phyloP scores from a whole-genome alignment of 2,797 vertebrate genomes.

The Alca torda region DNA sequence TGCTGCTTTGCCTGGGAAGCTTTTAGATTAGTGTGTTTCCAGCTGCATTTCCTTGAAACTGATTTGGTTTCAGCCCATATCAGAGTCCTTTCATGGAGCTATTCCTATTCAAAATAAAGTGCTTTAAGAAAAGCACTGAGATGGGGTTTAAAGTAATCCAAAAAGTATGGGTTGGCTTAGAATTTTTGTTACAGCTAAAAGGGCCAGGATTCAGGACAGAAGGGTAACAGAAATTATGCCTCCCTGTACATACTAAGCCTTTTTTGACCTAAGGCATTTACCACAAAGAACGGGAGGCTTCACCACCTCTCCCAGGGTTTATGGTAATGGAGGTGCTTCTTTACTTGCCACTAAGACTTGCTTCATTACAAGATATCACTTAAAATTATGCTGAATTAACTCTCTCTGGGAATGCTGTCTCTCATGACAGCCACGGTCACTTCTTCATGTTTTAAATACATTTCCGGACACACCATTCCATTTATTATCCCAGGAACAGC shows the following conservation, averaged over 20 bases:
- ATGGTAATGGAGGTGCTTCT: not conserved
- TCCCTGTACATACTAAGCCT: constrained; percentile 3
- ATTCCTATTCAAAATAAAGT: constrained; percentile 53
- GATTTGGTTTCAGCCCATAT: constrained; percentile 59
- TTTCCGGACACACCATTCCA: not conserved
- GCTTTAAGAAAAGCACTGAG: not conserved
- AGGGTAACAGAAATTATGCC: constrained; percentile 31
- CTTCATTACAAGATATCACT: not conserved
- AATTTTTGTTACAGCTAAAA: constrained; percentile 31
- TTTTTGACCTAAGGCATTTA: constrained; percentile 34
- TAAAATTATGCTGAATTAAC: not conserved
- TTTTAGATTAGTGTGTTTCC: constrained; percentile 45
- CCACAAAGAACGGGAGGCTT: constrained; percentile 1
- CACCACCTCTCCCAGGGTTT: not conserved
- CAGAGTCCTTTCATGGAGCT: constrained; percentile 34
- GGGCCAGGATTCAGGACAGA: not conserved
- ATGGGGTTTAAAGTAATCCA: constrained; percentile 52
- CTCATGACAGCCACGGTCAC: not conserved
- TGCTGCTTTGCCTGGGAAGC: constrained; percentile 28
- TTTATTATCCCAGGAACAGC: not conserved
- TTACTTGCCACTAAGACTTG: not conserved
- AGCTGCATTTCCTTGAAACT: constrained; percentile 58
- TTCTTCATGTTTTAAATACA: not conserved
- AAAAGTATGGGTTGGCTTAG: constrained; percentile 35
- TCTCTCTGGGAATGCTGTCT: not conserved